These are phyloP conservation scores for Rhinoderma darwinii DNA, from an alignment of 2,113 vertebrate genomes.

Conservation along the genomic window DNA sequence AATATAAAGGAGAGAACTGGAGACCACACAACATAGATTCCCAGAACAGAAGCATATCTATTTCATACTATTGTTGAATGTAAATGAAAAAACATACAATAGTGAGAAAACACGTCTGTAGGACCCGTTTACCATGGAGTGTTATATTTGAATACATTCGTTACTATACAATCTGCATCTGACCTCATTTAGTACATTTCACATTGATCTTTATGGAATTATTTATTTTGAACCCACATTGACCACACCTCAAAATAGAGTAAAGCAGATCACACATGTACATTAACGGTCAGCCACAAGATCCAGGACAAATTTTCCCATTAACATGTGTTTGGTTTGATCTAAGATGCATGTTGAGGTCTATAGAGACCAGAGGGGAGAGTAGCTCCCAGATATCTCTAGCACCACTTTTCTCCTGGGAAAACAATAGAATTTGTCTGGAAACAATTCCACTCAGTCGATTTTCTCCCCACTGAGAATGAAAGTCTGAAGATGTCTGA, in stretches of 20 bases:
- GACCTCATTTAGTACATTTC: not conserved
- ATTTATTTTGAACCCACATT: not conserved
- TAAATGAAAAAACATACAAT: not conserved
- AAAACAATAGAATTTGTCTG: not conserved
- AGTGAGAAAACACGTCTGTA: not conserved
- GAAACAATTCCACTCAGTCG: not conserved
- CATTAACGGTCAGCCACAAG: not conserved
- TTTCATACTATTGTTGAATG: not conserved
- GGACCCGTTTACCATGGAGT: not conserved
- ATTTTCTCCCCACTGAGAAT: conserved; percentile 10
- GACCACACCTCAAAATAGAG: not conserved
- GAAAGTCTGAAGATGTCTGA: not conserved
- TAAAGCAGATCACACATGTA: not conserved
- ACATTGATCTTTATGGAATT: not conserved
- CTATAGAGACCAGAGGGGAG: not conserved
- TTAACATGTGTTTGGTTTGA: not conserved
- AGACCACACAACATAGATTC: not conserved
- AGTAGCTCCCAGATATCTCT: not conserved
- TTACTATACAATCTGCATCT: not conserved
- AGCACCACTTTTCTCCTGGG: not conserved
- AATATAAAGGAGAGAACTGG: not conserved
- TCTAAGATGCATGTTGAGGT: not conserved
- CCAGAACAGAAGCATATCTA: not conserved
- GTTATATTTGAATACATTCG: not conserved
- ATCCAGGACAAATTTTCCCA: not conserved